Base-by-base conservation (phyloP, 2,797 vertebrate species). In the Hippocampus kuda region DNA sequence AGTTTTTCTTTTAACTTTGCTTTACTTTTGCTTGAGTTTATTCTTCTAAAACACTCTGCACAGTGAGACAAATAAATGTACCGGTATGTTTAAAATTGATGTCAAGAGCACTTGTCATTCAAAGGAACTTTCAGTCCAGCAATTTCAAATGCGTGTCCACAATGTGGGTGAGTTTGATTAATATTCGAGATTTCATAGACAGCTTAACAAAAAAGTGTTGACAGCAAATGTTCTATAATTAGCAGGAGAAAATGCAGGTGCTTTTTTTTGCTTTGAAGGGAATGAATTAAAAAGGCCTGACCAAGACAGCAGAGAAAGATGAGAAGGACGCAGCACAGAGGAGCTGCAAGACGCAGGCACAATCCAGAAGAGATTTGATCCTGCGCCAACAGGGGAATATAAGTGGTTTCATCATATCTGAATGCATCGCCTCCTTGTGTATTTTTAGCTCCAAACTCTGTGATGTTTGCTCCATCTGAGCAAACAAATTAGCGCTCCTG, bases 381-480 rank as follows among this genome's bases (percentile, higher is more conserved):
- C 68, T 7, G 51, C 65, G 77, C 84, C 82, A 81, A 73, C 79
- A 18, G 66, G 84, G 85, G 82, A 81, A 81, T 84, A 81, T 83
- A 76, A 76, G 70, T 72, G 56, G 74, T 77, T 85, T 82, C 78
- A 77, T 83, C 81, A 72, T 81, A 79, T 74, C 65, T 73, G 66
- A 80, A 75, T 75, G 74, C 67, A 72, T 70, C 2, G 71, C 75
- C 84, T 81, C 74, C 53, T 38, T 67, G 78, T 77, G 81, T 84
- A 83, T 87, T 83, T 85, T 80, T 81, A 79, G 76, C 49, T 75
- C 66, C 46, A 41, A 80, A 75, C 76, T 85, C 75, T 41, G 75
- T 79, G 72, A 81, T 86, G 81, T 85, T 88, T 88, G 79, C 78
- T 84, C 69, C 76, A 66, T 79, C 80, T 76, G 71, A 84, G 74